These are phyloP conservation scores for Solenodon paradoxus DNA, from an alignment of 2,113 vertebrate species.

Conservation along the genomic window DNA sequence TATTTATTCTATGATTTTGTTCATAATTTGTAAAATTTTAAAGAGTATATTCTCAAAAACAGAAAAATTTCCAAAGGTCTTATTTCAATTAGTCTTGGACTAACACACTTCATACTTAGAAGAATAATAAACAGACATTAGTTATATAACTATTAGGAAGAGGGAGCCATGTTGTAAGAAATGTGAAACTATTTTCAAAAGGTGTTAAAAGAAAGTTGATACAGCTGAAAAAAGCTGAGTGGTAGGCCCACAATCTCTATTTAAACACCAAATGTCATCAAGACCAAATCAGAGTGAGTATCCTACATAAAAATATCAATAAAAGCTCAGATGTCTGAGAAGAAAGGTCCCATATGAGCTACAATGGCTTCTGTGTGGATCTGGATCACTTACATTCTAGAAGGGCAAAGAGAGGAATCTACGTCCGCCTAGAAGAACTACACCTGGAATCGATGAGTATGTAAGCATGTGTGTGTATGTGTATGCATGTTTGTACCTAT, in stretches of 20 bases:
- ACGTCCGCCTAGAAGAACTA: not conserved
- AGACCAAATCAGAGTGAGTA: not conserved
- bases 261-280: not conserved
- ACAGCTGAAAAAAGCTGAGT: not conserved
- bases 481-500: no score
- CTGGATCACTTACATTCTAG: not conserved
- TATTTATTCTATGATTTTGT: no score
- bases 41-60: no score
- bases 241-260: not conserved
- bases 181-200: not conserved
- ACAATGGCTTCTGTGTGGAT: not conserved
- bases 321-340: accelerated
- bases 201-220: not conserved
- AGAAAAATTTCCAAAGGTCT: no score
- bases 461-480: not conserved
- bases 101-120: not conserved
- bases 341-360: not conserved
- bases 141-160: not conserved
- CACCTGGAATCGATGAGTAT: not conserved
- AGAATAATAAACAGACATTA: not conserved
- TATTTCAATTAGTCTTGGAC: no score
- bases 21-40: no score
- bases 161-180: not conserved
- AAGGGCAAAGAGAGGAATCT: not conserved
- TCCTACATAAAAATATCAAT: not conserved